Conservation (phyloP, 2,797 vertebrate species). For the Cephalopachus bancanus region DNA sequence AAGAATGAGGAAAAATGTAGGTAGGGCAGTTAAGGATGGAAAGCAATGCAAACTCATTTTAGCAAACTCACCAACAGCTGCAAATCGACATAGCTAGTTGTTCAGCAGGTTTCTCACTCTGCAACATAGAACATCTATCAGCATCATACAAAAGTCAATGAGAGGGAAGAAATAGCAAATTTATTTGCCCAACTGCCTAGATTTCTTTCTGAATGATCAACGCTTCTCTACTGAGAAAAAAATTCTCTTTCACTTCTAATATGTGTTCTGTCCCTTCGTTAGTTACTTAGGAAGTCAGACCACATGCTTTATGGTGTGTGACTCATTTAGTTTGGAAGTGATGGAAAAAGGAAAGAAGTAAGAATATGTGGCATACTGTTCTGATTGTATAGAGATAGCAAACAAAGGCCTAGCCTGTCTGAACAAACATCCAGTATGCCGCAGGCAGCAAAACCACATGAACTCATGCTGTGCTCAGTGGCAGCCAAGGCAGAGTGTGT, state of each 20-base stretch:
- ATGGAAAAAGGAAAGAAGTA: neutral
- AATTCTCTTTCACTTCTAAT: neutral
- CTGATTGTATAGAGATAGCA: neutral
- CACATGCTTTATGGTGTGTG: neutral
- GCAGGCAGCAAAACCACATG: neutral
- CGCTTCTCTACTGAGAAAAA: neutral
- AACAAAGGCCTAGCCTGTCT: neutral
- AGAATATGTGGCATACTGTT: neutral
- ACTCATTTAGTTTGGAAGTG: neutral
- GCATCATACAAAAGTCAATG: no score
- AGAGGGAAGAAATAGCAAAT: neutral
- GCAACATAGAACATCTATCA: neutral
- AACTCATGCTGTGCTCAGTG: neutral
- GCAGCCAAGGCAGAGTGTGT: neutral
- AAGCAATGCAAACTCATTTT: neutral
- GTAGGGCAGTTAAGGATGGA: neutral
- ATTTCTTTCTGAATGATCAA: neutral
- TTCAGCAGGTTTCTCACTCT: neutral
- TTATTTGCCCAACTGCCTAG: neutral
- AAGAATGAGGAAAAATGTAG: neutral
- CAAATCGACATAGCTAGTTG: neutral
- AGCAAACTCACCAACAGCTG: neutral
- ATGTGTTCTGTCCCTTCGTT: neutral
- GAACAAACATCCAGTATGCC: neutral
- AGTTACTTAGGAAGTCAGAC: neutral